Evolutionary conservation across 2,888 invertebrate species (phyloP).

Genomic region (Mythimna pallens): DNA sequence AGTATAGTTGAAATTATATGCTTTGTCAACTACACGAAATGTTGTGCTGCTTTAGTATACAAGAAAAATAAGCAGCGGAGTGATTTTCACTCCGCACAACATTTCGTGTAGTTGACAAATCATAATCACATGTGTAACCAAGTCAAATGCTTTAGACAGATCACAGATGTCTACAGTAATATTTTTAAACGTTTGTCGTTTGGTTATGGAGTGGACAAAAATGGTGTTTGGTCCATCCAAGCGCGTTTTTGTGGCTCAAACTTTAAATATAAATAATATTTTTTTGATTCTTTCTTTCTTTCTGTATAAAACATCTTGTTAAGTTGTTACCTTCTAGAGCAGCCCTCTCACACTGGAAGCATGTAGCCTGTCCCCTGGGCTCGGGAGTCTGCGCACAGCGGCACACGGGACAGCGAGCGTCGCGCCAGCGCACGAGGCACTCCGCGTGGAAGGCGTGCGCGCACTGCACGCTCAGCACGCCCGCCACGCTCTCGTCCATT

Average conservation of each 20-base stretch:
- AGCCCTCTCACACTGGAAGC: conserved; percentile 72
- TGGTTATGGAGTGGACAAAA: neutral
- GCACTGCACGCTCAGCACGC: conserved; percentile 98
- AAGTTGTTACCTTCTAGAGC: conserved; percentile 23
- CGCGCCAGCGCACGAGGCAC: conserved; percentile 99
- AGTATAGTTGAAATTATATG: neutral
- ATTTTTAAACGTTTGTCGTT: neutral
- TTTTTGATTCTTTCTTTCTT: neutral
- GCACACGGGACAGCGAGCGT: conserved; percentile 99
- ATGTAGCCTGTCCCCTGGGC: conserved; percentile 92
- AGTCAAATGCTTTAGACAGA: conserved; percentile 6
- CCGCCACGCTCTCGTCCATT: conserved; percentile 99
- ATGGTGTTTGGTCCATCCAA: too few relatives aligned
- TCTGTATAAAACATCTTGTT: neutral
- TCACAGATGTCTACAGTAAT: neutral
- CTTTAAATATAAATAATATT: neutral
- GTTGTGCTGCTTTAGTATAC: neutral
- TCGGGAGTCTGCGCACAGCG: conserved; percentile 97
- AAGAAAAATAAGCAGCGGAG: neutral
- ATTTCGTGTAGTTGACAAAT: neutral
- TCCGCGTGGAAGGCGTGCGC: conserved; percentile 99
- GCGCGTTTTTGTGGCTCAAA: neutral
- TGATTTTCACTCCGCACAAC: neutral
- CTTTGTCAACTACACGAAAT: neutral
- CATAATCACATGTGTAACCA: neutral